Conservation (phyloP, 2,797 vertebrate genomes). For the Sebastes trivittatus region DNA sequence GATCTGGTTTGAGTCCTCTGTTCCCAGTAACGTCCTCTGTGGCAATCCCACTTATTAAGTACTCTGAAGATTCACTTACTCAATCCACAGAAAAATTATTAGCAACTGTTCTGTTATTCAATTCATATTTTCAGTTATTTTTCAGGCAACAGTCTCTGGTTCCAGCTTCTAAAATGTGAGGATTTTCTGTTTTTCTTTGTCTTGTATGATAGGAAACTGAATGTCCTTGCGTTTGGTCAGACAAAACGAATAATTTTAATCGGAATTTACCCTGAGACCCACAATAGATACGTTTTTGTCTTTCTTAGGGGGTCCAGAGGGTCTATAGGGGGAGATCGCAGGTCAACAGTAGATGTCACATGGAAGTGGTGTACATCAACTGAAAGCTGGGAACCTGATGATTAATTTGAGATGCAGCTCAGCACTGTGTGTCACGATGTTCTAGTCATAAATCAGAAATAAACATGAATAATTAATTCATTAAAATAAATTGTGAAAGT, state of each 20-base stretch:
- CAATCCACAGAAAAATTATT: neutral
- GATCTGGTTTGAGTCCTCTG: neutral
- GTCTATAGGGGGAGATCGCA: too few relatives aligned
- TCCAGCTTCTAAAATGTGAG: neutral
- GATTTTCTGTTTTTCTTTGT: neutral
- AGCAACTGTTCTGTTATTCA: neutral
- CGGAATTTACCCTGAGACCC: neutral
- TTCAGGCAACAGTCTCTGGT: neutral
- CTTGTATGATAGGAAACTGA: neutral
- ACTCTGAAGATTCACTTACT: neutral
- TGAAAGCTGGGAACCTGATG: too few relatives aligned
- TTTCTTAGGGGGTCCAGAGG: neutral
- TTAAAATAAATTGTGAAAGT: too few relatives aligned
- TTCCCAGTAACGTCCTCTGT: neutral
- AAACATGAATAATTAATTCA: too few relatives aligned
- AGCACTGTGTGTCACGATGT: too few relatives aligned
- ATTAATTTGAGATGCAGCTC: too few relatives aligned
- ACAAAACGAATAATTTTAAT: neutral
- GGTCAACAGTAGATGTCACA: too few relatives aligned
- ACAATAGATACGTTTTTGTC: neutral
- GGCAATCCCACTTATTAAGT: neutral
- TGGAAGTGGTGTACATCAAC: too few relatives aligned
- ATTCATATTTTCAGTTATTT: too few relatives aligned
- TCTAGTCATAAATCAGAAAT: too few relatives aligned
- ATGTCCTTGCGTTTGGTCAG: neutral